Evolutionary conservation across 2,113 vertebrate species (phyloP).

Genomic region (Sapajus apella): DNA sequence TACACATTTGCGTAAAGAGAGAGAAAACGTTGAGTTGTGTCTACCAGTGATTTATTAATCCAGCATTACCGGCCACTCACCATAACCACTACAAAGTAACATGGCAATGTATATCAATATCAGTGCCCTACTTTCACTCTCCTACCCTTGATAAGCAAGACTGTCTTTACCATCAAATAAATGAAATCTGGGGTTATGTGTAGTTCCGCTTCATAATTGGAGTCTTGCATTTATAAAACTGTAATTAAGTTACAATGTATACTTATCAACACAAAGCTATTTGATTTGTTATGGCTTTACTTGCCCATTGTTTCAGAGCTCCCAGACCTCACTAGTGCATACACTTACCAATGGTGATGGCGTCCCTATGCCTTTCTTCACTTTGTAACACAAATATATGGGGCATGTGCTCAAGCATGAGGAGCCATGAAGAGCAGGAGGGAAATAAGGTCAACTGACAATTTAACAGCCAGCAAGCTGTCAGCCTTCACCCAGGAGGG

Average conservation of each 20-base stretch:
- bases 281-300: background rate
- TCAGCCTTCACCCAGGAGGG: background rate
- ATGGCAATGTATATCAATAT: background rate
- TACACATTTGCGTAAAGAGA: background rate
- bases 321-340: fast-evolving
- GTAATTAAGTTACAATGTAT: background rate
- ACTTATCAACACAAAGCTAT: background rate
- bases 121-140: background rate
- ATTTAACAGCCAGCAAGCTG: background rate
- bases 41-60: background rate
- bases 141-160: background rate
- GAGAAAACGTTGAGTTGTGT: background rate
- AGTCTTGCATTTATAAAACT: constrained; percentile 19
- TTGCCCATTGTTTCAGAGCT: background rate
- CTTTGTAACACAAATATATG: background rate
- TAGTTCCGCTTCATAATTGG: constrained; percentile 17
- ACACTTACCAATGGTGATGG: background rate
- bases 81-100: background rate
- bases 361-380: background rate
- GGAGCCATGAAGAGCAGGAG: background rate
- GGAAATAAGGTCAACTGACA: background rate
- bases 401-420: fast-evolving
- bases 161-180: background rate
- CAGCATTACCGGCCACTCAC: background rate
- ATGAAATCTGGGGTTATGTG: background rate